These are phyloP conservation scores for Cyanocitta stelleri DNA, from an alignment of 2,113 vertebrate genomes.

Conservation along the genomic window DNA sequence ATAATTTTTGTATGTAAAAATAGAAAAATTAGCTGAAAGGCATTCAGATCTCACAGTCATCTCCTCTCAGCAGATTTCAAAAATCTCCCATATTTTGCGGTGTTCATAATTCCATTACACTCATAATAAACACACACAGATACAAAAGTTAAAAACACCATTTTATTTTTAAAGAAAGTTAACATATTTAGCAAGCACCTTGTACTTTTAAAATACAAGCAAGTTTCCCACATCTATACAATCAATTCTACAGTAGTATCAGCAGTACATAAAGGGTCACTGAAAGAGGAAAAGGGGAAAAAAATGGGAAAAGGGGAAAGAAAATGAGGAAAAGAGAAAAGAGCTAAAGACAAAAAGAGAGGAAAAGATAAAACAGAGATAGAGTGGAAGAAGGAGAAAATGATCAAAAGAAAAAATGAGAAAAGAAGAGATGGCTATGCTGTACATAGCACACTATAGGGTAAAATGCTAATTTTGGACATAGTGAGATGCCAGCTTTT, in stretches of 20 bases:
- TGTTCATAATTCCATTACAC: background rate
- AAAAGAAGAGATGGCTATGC: background rate
- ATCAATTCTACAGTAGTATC: background rate
- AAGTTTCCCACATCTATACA: background rate
- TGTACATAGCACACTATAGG: background rate
- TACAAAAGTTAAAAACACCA: background rate
- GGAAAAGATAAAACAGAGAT: background rate
- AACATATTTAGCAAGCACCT: background rate
- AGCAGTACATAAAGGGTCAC: background rate
- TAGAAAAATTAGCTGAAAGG: background rate
- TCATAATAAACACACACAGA: background rate
- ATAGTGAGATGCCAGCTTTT: background rate
- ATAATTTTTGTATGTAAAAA: background rate
- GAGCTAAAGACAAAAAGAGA: no score
- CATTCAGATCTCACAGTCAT: background rate
- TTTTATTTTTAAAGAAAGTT: constrained; percentile 4
- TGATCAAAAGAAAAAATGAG: background rate
- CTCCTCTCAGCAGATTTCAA: background rate
- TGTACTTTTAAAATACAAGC: background rate
- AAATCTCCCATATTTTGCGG: background rate
- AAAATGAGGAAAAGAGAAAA: no score
- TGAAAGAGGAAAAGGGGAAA: background rate
- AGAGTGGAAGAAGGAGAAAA: background rate
- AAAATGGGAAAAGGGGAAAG: background rate
- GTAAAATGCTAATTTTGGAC: background rate